Percentiles rank a stretch among this genome's conserved stretches.
phyloP scores from a whole-genome alignment of 2,888 invertebrate genomes.

The Eupithecia vulgata region DNA sequence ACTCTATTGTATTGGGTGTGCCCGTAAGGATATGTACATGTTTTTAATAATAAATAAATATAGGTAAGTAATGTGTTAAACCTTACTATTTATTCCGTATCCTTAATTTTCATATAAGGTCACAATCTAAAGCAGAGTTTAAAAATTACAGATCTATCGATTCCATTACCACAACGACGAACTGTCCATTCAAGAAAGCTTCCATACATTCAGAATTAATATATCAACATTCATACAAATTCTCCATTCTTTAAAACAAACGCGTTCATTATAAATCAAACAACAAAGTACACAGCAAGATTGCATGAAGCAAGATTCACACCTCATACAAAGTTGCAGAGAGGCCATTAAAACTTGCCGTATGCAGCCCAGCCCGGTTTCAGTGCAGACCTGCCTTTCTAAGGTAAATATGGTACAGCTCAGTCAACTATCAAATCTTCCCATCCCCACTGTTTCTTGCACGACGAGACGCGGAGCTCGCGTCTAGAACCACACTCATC shows the following conservation, averaged over 20 bases:
- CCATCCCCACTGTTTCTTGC: neutral
- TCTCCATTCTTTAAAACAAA: neutral
- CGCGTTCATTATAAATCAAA: constrained; percentile 26
- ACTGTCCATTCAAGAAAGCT: neutral
- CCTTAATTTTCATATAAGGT: too few species aligned
- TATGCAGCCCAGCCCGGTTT: constrained; percentile 37
- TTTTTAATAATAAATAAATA: too few species aligned
- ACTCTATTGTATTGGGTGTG: too few species aligned
- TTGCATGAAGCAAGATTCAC: constrained; percentile 42
- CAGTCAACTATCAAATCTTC: neutral
- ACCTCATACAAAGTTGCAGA: constrained; percentile 43
- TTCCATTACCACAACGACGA: neutral
- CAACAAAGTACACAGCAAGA: constrained; percentile 37
- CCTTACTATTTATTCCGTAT: too few species aligned
- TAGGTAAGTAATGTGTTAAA: too few species aligned
- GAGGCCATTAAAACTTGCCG: constrained; percentile 45
- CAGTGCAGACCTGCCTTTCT: constrained; percentile 19
- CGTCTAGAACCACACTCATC: too few species aligned
- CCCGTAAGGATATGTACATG: too few species aligned
- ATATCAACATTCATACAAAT: neutral
- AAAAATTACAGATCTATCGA: neutral
- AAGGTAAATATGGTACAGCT: neutral
- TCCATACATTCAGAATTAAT: neutral
- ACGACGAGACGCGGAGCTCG: too few species aligned
- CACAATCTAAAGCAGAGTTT: neutral